Evolutionary conservation across 2,888 invertebrate species (phyloP).

Genomic region (Plemyria rubiginata): DNA sequence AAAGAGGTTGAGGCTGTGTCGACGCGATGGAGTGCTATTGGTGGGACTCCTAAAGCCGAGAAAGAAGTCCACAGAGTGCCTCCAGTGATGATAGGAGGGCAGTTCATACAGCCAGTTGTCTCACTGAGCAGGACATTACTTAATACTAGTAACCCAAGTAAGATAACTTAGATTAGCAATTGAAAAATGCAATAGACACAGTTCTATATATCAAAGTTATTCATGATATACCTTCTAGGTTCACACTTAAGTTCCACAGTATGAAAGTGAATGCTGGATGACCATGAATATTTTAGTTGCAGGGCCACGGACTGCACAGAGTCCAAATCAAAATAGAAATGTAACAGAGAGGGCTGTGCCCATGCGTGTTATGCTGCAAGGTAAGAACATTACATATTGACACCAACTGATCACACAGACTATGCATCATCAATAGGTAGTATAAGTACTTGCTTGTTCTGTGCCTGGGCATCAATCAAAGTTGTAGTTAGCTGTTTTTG

Average conservation of each 20-base stretch:
- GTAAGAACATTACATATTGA: conserved; percentile 45
- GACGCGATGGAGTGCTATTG: conserved; percentile 66
- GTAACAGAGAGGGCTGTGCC: conserved; percentile 64
- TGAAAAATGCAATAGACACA: background rate
- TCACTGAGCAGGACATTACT: conserved; percentile 65
- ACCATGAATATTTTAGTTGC: conserved; percentile 23
- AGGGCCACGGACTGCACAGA: conserved; percentile 55
- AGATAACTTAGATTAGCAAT: conserved; percentile 32
- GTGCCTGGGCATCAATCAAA: too few relatives aligned
- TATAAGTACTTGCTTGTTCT: too few relatives aligned
- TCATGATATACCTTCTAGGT: too few relatives aligned
- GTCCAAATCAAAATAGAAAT: conserved; percentile 57
- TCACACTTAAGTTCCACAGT: too few relatives aligned
- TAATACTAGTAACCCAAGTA: conserved; percentile 59
- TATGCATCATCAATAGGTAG: too few relatives aligned
- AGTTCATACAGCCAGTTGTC: conserved; percentile 75
- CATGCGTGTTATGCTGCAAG: conserved; percentile 71
- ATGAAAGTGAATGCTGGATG: too few relatives aligned
- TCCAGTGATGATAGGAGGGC: conserved; percentile 71
- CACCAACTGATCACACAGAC: background rate
- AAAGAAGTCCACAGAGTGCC: conserved; percentile 66
- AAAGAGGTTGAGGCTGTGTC: conserved; percentile 56
- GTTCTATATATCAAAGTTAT: background rate
- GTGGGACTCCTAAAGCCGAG: conserved; percentile 61
- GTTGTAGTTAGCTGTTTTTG: too few relatives aligned